Percentiles rank a stretch among this genome's conserved stretches.
These are phyloP conservation scores for Scopus umbretta DNA, from an alignment of 2,113 vertebrate species.

Conservation along the genomic window DNA sequence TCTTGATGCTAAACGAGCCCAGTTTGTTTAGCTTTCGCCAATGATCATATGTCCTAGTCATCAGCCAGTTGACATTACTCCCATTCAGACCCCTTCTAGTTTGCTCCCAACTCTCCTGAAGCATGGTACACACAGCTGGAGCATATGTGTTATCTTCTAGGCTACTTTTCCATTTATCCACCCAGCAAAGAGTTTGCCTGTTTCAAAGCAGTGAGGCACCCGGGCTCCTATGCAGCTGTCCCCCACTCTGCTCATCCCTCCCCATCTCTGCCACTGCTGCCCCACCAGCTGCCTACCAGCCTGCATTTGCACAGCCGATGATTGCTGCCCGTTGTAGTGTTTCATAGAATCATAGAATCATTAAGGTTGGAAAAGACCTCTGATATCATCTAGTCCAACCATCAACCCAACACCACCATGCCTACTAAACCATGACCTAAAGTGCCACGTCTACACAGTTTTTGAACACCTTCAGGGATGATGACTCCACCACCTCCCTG, in stretches of 20 bases:
- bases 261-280: background rate
- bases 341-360: too few species aligned
- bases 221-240: background rate
- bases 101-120: background rate
- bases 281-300: background rate
- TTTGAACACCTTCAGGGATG: too few species aligned
- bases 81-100: background rate
- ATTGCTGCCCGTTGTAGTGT: background rate
- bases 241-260: background rate
- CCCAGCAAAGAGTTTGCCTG: background rate
- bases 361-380: too few species aligned
- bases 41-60: background rate
- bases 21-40: background rate
- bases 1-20: background rate
- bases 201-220: background rate
- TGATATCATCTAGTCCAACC: too few species aligned
- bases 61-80: background rate
- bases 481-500: too few species aligned
- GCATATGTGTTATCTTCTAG: background rate
- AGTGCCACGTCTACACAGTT: too few species aligned
- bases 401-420: too few species aligned
- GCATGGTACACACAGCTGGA: background rate
- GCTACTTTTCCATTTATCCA: background rate
- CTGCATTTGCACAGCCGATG: fast-evolving
- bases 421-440: too few species aligned